Percentiles rank a stretch among this genome's conserved stretches.
Evolutionary conservation across 37 sponge, comb jelly and placozoan genomes (phyloP).

Genomic region (Oopsacas minuta): DNA sequence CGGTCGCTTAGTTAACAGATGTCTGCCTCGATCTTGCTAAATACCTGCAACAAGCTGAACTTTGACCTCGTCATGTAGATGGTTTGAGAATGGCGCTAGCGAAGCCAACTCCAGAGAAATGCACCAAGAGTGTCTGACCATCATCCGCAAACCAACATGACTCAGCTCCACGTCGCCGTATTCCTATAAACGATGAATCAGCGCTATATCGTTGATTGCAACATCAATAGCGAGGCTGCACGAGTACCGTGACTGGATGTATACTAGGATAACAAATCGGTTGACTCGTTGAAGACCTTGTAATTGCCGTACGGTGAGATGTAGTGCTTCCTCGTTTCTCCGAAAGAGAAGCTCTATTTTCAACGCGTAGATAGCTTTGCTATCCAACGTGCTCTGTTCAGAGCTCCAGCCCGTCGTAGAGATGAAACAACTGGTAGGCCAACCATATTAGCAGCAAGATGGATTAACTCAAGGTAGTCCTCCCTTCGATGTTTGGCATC

Average conservation of each 20-base stretch:
- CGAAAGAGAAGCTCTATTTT: background rate
- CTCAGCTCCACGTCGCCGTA: background rate
- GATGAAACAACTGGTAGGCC: background rate
- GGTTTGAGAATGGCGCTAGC: background rate
- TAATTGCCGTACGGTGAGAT: background rate
- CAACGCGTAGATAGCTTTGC: background rate
- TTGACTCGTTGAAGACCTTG: background rate
- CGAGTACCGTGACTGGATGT: background rate
- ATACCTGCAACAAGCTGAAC: background rate
- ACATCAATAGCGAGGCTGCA: background rate
- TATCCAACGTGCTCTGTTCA: background rate
- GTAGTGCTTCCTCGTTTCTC: background rate
- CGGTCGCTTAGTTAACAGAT: background rate
- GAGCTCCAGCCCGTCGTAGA: conserved; percentile 7
- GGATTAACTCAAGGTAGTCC: background rate
- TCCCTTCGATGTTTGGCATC: background rate
- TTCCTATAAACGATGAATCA: background rate
- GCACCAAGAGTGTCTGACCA: background rate
- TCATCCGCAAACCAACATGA: background rate
- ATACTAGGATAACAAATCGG: background rate
- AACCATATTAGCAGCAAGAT: background rate
- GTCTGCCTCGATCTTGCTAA: background rate
- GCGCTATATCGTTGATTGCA: background rate
- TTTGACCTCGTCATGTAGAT: background rate
- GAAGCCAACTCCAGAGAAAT: background rate